Conservation (phyloP, 2,113 vertebrate genomes). For the Dunckerocampus dactyliophorus region DNA sequence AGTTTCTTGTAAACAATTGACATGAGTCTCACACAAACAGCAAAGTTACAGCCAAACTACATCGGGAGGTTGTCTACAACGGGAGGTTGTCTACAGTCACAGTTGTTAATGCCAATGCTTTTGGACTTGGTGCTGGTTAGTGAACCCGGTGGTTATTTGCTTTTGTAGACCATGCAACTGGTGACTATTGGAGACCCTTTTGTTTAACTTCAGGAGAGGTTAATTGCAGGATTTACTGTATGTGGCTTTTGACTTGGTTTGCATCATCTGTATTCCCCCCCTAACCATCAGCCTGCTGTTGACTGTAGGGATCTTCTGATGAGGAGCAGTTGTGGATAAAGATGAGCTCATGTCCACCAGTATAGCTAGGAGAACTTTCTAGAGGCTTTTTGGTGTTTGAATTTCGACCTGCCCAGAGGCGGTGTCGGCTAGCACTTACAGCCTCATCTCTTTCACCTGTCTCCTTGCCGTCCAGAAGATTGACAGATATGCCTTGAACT, state of each 20-base stretch:
- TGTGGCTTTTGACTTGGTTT: conserved; percentile 44
- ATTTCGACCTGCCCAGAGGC: conserved; percentile 43
- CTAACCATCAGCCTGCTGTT: conserved; percentile 8
- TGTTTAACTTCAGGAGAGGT: too few relatives aligned
- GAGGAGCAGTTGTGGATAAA: conserved; percentile 10
- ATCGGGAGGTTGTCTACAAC: too few relatives aligned
- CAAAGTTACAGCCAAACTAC: too few relatives aligned
- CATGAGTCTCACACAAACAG: too few relatives aligned
- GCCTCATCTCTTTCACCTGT: conserved; percentile 47
- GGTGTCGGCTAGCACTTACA: conserved; percentile 40
- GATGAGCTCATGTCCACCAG: background rate
- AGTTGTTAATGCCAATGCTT: too few relatives aligned
- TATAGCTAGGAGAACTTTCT: background rate
- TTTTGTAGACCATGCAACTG: too few relatives aligned
- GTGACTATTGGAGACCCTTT: too few relatives aligned
- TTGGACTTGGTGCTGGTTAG: too few relatives aligned
- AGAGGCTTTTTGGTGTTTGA: conserved; percentile 34
- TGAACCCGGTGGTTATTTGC: too few relatives aligned
- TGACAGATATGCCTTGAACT: conserved; percentile 33
- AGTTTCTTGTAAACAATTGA: too few relatives aligned
- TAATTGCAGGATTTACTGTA: too few relatives aligned
- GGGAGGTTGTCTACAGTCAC: too few relatives aligned
- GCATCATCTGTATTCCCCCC: conserved; percentile 24
- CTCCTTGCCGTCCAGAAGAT: conserved; percentile 36
- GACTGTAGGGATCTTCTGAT: conserved; percentile 13